These are phyloP conservation scores for Vidua macroura DNA, from an alignment of 2,113 vertebrate species.

Conservation along the genomic window DNA sequence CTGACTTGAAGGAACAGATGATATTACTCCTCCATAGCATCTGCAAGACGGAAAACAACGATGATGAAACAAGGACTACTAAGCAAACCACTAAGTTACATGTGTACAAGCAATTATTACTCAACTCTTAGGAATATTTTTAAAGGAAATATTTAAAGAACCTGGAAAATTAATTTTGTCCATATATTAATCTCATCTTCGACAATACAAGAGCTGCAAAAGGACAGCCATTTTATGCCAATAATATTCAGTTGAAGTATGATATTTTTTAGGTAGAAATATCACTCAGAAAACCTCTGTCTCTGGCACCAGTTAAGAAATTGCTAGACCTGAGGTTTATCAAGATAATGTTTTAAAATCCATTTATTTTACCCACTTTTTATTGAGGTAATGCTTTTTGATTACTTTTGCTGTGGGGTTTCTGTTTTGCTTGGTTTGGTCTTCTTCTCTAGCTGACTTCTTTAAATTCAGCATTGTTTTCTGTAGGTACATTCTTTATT, in stretches of 20 bases:
- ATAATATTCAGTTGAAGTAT: not conserved
- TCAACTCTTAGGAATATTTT: not conserved
- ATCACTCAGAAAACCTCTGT: not conserved
- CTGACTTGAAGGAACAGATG: not conserved
- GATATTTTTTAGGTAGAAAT: not conserved
- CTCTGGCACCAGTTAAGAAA: not conserved
- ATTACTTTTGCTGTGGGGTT: not conserved
- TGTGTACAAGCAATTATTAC: not conserved
- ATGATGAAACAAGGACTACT: not conserved
- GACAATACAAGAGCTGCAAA: not conserved
- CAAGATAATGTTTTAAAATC: not conserved
- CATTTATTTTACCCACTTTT: not conserved
- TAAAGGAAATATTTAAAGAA: not conserved
- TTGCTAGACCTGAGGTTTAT: not conserved
- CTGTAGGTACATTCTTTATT: not conserved
- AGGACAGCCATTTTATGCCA: not conserved
- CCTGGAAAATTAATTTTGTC: not conserved
- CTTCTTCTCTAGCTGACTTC: not conserved
- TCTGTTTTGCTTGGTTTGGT: accelerated
- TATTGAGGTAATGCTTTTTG: not conserved
- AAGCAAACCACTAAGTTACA: not conserved
- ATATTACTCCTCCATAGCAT: not conserved
- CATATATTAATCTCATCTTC: not conserved
- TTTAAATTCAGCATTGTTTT: not conserved
- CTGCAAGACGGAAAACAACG: not conserved